A percentile compares a stretch with the other conserved stretches of the same genome.
Evolutionary conservation across 2,113 vertebrate species (phyloP).

Genomic region (Columbina picui): DNA sequence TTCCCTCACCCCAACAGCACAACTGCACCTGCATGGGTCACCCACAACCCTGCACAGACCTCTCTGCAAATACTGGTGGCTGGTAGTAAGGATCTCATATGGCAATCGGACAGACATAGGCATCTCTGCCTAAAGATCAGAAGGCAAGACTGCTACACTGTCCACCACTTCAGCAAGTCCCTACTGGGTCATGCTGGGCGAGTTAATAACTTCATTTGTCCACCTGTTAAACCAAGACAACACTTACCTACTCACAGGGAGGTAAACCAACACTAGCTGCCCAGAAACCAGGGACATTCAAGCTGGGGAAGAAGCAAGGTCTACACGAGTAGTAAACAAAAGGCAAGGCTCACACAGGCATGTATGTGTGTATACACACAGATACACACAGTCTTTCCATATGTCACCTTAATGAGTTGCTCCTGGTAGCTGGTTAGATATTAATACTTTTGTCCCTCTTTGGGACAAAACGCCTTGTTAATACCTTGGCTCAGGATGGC

Average conservation of each 20-base stretch:
- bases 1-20: background rate
- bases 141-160: background rate
- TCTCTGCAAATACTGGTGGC: background rate
- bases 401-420: background rate
- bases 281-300: background rate
- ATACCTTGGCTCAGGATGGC: background rate
- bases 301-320: background rate
- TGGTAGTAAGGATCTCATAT: background rate
- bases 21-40: fast-evolving
- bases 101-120: background rate
- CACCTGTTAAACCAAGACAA: background rate
- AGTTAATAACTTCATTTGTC: background rate
- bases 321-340: background rate
- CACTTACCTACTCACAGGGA: background rate
- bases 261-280: background rate
- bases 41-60: background rate
- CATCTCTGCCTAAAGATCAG: background rate
- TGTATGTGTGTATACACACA: background rate
- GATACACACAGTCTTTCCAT: background rate
- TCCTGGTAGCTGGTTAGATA: background rate
- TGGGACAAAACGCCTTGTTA: background rate
- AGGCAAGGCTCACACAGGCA: fast-evolving
- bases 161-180: background rate
- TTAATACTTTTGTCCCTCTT: background rate
- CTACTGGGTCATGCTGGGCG: background rate